A percentile compares a stretch with the other conserved stretches of the same genome.
These are phyloP conservation scores for Lobophora halterata DNA, from an alignment of 2,888 invertebrate genomes.

Conservation along the genomic window DNA sequence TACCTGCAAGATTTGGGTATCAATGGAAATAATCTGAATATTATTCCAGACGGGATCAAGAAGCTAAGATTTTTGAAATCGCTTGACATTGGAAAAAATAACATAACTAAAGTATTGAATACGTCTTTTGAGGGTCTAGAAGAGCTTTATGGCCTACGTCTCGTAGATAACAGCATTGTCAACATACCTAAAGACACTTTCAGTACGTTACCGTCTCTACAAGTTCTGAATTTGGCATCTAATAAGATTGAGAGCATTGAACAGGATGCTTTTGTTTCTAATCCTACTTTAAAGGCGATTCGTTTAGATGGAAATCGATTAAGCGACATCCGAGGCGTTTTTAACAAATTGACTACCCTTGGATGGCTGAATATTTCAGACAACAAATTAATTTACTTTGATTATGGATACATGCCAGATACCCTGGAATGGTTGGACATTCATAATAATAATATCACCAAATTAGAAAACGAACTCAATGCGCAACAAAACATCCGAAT, in stretches of 20 bases:
- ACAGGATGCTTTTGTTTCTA: conserved; percentile 87
- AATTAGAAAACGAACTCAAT: conserved; percentile 87
- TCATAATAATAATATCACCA: conserved; percentile 88
- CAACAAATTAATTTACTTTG: conserved; percentile 88
- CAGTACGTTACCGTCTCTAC: conserved; percentile 85
- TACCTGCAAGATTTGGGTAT: conserved; percentile 89
- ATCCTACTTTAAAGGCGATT: conserved; percentile 86
- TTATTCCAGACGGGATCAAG: conserved; percentile 84
- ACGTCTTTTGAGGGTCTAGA: conserved; percentile 87
- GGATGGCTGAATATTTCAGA: conserved; percentile 91
- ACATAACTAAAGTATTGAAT: conserved; percentile 85
- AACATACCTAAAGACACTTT: conserved; percentile 88
- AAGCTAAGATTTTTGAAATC: conserved; percentile 85
- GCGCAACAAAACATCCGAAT: conserved; percentile 85
- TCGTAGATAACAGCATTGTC: conserved; percentile 89
- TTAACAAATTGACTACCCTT: conserved; percentile 85
- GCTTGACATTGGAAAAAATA: conserved; percentile 90
- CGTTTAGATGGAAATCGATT: conserved; percentile 89
- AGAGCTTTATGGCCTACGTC: conserved; percentile 86
- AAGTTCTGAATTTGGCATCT: conserved; percentile 89
- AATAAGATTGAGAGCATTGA: conserved; percentile 88
- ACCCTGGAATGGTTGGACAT: conserved; percentile 90
- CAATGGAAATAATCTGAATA: conserved; percentile 85
- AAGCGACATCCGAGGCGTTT: conserved; percentile 88
- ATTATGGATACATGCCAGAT: conserved; percentile 88